These are phyloP conservation scores for Mesorhabditis spiculigera DNA, from an alignment of 2,888 invertebrate species.

Conservation along the genomic window DNA sequence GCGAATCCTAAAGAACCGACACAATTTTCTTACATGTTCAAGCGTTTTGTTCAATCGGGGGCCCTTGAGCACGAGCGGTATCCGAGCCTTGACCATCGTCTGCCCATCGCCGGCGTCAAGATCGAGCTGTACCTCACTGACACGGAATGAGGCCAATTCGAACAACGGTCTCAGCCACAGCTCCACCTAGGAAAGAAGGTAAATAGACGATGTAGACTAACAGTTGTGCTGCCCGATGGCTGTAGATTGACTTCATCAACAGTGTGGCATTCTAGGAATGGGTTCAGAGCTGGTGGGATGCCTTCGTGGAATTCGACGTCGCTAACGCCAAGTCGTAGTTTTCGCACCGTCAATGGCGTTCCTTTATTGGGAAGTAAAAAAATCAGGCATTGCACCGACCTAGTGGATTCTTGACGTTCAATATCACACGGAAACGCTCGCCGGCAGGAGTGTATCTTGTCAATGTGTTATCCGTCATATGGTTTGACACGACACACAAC, in stretches of 20 bases:
- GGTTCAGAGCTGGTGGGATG: neutral
- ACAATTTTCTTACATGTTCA: conserved; percentile 23
- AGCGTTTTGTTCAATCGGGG: conserved; percentile 32
- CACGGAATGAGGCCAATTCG: conserved; percentile 15
- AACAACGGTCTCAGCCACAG: conserved; percentile 16
- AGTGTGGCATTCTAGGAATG: neutral
- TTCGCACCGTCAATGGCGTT: neutral
- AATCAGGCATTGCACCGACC: neutral
- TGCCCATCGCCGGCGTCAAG: conserved; percentile 14
- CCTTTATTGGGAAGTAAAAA: neutral
- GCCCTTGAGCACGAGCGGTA: conserved; percentile 27
- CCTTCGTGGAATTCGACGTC: neutral
- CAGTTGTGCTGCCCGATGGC: neutral
- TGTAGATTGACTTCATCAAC: neutral
- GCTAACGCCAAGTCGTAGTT: neutral
- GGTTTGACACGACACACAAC: conserved; percentile 30
- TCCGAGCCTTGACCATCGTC: conserved; percentile 13
- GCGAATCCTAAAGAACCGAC: neutral
- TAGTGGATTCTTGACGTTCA: conserved; percentile 42
- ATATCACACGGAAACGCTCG: conserved; percentile 38
- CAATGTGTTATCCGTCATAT: conserved; percentile 37
- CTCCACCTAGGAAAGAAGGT: conserved; percentile 17
- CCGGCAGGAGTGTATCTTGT: conserved; percentile 39
- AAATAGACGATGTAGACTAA: neutral
- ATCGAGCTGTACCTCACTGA: conserved; percentile 10